These are phyloP conservation scores for Notothenia rossii DNA, from an alignment of 2,113 vertebrate species.

Conservation along the genomic window DNA sequence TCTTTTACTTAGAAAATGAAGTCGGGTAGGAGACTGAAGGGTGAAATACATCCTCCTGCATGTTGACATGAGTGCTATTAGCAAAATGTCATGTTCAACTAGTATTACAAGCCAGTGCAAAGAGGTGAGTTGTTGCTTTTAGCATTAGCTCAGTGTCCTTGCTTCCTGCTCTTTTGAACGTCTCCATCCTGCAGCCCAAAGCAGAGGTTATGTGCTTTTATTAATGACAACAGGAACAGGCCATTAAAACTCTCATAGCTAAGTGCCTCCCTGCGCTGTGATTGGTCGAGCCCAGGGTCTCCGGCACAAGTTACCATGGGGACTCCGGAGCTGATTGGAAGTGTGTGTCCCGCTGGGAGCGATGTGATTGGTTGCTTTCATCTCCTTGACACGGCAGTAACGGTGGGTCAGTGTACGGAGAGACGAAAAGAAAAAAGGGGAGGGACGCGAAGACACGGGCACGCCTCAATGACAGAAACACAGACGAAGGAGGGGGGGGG, in stretches of 20 bases:
- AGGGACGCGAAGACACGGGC: slow-evolving; percentile 60
- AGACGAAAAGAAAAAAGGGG: slow-evolving; percentile 63
- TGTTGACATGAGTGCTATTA: slow-evolving; percentile 40
- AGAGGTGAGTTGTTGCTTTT: no score
- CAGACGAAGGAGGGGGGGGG: slow-evolving; percentile 42
- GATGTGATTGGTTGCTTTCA: slow-evolving; percentile 74
- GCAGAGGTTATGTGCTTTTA: slow-evolving; percentile 74
- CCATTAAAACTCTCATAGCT: slow-evolving; percentile 73
- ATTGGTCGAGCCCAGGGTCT: slow-evolving; percentile 68
- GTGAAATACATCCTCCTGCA: slow-evolving; percentile 47
- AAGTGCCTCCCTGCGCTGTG: slow-evolving; percentile 55
- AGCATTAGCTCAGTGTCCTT: slow-evolving; percentile 34
- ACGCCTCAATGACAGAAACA: slow-evolving; percentile 80
- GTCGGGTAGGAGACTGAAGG: slow-evolving; percentile 53
- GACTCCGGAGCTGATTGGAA: slow-evolving; percentile 71
- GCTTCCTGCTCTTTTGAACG: neutral
- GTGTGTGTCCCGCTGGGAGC: slow-evolving; percentile 37
- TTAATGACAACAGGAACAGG: slow-evolving; percentile 78
- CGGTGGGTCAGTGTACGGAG: slow-evolving; percentile 74
- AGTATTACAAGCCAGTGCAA: no score
- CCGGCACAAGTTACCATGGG: slow-evolving; percentile 79
- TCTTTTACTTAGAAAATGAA: no score
- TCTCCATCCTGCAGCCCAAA: slow-evolving; percentile 15
- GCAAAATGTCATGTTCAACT: neutral
- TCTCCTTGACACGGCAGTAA: slow-evolving; percentile 83